Base-by-base conservation (phyloP, 2,888 invertebrate species). In the Doris montereyensis region DNA sequence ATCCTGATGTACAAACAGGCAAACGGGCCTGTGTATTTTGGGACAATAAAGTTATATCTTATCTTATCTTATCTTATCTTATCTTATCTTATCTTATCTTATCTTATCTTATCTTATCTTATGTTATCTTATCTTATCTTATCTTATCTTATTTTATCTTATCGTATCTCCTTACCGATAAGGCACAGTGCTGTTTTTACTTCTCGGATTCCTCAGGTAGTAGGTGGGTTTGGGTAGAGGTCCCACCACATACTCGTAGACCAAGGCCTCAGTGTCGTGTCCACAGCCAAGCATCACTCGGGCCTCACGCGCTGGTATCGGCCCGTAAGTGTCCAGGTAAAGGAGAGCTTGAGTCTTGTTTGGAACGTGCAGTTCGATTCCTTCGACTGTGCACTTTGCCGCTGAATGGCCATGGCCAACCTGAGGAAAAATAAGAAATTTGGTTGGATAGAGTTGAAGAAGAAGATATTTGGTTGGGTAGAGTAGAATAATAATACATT, bases 241-340 rank as follows among this genome's bases (percentile, higher is more conserved):
- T 1, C 85, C 84, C 10, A 88, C 84, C 5, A 81, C 75, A 65
- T 84, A 85, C 76, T 88, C 87, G 32, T 84, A 81, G 1, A 86
- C 81, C 24, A 77, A 82, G 0, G 85, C 85, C 0, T 81, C 77
- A 1, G 68, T 34, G 24, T 70, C 28, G 34, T 82, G 82, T 2
- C 84, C 82, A 0, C 84, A 78, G 30, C 81, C 83, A 28, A 87
- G 30, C 0, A 84, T 79, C 5, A 82, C 86, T 32, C 82, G 81
- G 0, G 87, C 87, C 67, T 83, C 83, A 5, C 87, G 80, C 2
- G 34, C 65, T 8, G 86, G 86, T 68, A 79, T 73, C 0, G 28
- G 30, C 8, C 81, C 80, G 1, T 77, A 62, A 2, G 70, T 41
- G 24, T 86, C 85, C 28, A 87, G 72, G 76, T 82, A 81, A 2